These are phyloP conservation scores for Eupithecia pulchellata DNA, from an alignment of 2,888 invertebrate genomes.

Conservation along the genomic window DNA sequence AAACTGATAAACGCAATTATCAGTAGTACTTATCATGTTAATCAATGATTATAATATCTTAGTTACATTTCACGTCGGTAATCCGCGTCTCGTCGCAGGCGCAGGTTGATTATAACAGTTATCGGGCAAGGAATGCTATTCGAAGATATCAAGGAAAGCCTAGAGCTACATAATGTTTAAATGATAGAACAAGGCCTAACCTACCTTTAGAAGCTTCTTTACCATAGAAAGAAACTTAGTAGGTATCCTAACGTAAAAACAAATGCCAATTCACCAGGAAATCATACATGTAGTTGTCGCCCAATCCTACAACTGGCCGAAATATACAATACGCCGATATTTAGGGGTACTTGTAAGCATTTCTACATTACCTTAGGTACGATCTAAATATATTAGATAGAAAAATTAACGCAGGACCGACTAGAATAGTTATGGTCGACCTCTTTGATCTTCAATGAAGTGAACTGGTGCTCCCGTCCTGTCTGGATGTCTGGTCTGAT, in stretches of 20 bases:
- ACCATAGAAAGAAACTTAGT: too few relatives aligned
- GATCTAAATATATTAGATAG: not conserved
- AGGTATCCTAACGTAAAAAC: too few relatives aligned
- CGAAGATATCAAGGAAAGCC: not conserved
- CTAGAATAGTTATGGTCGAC: not conserved
- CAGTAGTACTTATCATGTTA: not conserved
- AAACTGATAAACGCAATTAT: not conserved
- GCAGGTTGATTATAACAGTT: not conserved
- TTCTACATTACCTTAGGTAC: too few relatives aligned
- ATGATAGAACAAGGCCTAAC: not conserved
- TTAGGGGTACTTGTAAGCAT: too few relatives aligned
- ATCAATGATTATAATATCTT: conserved; percentile 7
- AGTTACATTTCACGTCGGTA: not conserved
- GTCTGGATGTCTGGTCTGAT: not conserved
- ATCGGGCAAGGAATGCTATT: not conserved
- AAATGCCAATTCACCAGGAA: too few relatives aligned
- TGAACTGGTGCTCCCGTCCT: not conserved
- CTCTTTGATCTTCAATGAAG: not conserved
- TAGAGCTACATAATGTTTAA: not conserved
- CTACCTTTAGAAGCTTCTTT: too few relatives aligned
- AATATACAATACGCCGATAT: too few relatives aligned
- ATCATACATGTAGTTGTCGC: too few relatives aligned
- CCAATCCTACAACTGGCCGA: too few relatives aligned
- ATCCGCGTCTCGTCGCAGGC: conserved; percentile 3
- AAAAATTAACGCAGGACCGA: not conserved